Percentiles rank a stretch among this genome's conserved stretches.
phyloP scores from a whole-genome alignment of 2,888 invertebrate species.

The Ectemnius cavifrons region DNA sequence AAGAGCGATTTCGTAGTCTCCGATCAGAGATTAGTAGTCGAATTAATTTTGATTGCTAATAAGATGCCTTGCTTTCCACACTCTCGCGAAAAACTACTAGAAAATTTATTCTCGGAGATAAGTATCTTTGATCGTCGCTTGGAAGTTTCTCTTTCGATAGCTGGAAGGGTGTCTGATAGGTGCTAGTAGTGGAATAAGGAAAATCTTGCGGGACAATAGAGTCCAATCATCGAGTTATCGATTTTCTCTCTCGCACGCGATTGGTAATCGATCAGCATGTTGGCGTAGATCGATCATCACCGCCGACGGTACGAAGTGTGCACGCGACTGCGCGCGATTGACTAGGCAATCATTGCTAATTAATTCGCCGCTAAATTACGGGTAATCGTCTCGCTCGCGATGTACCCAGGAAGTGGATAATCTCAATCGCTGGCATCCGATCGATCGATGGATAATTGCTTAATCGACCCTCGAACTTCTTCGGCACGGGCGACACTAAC shows the following conservation, averaged over 20 bases:
- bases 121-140: too few species aligned
- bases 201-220: constrained; percentile 25
- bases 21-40: background rate
- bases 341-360: constrained; percentile 53
- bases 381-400: constrained; percentile 46
- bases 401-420: constrained; percentile 61
- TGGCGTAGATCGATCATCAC: constrained; percentile 20
- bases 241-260: constrained; percentile 25
- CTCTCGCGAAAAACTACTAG: too few species aligned
- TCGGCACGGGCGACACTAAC: constrained; percentile 26
- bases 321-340: constrained; percentile 10
- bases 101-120: too few species aligned
- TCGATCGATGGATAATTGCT: constrained; percentile 54
- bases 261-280: constrained; percentile 12
- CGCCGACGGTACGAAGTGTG: constrained; percentile 30
- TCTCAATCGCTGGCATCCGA: constrained; percentile 36
- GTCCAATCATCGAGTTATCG: constrained; percentile 44
- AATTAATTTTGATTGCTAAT: background rate
- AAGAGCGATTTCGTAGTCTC: background rate
- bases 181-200: too few species aligned
- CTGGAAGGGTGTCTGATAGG: too few species aligned
- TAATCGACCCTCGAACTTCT: constrained; percentile 56
- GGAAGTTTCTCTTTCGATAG: too few species aligned
- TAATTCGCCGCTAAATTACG: constrained; percentile 54
- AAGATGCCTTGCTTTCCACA: background rate